Percentiles rank a stretch among this genome's conserved stretches.
phyloP scores from a whole-genome alignment of 1,140 invertebrate genomes.

The Listronotus bonariensis region DNA sequence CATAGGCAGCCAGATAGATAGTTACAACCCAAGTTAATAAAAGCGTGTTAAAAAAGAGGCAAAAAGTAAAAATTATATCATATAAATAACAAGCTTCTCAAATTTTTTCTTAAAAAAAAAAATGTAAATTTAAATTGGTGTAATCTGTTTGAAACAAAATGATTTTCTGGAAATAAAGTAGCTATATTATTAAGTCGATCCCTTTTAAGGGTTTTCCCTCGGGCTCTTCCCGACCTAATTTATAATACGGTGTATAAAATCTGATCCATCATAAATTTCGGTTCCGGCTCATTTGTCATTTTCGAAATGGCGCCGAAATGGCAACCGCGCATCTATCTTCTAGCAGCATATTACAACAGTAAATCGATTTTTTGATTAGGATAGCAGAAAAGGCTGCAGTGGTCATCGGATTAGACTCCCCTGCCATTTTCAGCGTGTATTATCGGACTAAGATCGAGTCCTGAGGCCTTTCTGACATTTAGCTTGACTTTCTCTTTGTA shows the following conservation, averaged over 20 bases:
- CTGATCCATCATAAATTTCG: conserved; percentile 31
- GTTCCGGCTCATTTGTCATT: conserved; percentile 33
- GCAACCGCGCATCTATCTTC: conserved; percentile 26
- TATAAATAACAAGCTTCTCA: too few relatives aligned
- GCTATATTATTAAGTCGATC: conserved; percentile 9
- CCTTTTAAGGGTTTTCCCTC: conserved; percentile 4
- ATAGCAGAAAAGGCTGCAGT: not conserved
- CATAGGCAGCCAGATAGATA: too few relatives aligned
- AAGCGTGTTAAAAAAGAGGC: too few relatives aligned
- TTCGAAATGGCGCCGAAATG: conserved; percentile 25
- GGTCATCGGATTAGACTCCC: conserved; percentile 15
- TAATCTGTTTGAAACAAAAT: not conserved
- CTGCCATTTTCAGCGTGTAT: conserved; percentile 15
- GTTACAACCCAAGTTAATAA: too few relatives aligned
- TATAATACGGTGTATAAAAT: conserved; percentile 19
- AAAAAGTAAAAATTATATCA: too few relatives aligned
- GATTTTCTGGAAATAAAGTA: conserved; percentile 5
- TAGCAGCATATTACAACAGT: conserved; percentile 10
- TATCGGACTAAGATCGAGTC: conserved; percentile 11
- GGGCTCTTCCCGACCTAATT: conserved; percentile 16
- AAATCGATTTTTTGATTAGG: conserved; percentile 20
- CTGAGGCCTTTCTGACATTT: conserved; percentile 13
- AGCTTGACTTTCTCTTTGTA: conserved; percentile 8
- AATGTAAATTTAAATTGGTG: too few relatives aligned
- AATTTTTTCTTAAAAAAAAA: too few relatives aligned